A percentile compares a stretch with the other conserved stretches of the same genome.
phyloP scores from a whole-genome alignment of 1,140 invertebrate species.

The Bursaphelenchus mucronatus region DNA sequence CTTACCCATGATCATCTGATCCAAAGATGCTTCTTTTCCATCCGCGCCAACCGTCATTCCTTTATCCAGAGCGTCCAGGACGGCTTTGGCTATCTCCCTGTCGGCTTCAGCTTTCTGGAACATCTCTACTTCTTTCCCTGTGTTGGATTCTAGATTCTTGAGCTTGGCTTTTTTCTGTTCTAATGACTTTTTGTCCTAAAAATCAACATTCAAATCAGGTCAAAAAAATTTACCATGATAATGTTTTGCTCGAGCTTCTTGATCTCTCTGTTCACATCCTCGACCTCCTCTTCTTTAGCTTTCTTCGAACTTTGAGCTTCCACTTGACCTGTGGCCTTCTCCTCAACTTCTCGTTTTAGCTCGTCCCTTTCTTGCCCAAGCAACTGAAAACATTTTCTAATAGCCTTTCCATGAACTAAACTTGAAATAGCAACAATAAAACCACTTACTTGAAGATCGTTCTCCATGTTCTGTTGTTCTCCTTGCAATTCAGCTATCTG shows the following conservation, averaged over 20 bases:
- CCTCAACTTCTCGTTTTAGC: no score
- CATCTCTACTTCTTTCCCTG: constrained; percentile 64
- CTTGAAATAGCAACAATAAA: no score
- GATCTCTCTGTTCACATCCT: constrained; percentile 17
- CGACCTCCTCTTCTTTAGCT: constrained; percentile 13
- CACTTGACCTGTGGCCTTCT: no score
- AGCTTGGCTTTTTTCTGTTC: constrained; percentile 41
- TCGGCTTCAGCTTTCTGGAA: constrained; percentile 69
- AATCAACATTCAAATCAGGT: background rate
- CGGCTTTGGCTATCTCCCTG: constrained; percentile 20
- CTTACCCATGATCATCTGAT: constrained; percentile 22
- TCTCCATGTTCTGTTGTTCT: no score
- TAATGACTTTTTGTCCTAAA: constrained; percentile 44
- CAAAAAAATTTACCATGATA: constrained; percentile 26
- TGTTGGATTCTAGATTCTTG: constrained; percentile 31
- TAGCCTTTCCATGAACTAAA: no score
- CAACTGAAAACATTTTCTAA: no score
- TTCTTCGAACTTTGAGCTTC: no score
- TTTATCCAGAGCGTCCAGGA: constrained; percentile 37
- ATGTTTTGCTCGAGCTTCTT: constrained; percentile 21
- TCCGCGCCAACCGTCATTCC: constrained; percentile 48
- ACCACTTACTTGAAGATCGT: no score
- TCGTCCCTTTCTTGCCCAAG: no score
- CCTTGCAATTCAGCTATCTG: no score
- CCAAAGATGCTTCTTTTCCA: constrained; percentile 38